Conservation (phyloP, 2,888 invertebrate species). For the Plutella xylostella region DNA sequence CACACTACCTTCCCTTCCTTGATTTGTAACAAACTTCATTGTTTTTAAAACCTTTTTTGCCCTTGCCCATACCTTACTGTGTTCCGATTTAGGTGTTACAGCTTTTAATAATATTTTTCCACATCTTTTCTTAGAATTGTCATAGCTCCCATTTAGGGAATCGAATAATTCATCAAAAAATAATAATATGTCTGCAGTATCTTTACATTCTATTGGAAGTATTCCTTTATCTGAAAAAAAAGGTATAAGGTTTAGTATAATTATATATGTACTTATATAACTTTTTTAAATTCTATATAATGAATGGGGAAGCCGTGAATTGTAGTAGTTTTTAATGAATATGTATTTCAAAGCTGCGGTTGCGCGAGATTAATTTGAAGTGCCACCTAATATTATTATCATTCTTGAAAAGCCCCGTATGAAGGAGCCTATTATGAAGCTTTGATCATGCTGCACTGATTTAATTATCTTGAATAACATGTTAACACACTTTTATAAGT, state of each 20-base stretch:
- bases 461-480: too few species aligned
- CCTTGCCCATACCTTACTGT: background rate
- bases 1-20: background rate
- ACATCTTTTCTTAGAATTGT: background rate
- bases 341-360: too few species aligned
- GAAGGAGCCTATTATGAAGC: too few species aligned
- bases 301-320: too few species aligned
- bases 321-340: too few species aligned
- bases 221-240: slow-evolving; percentile 3
- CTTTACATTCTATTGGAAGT: background rate
- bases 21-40: background rate
- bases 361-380: too few species aligned
- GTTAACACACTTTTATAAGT: too few species aligned
- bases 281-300: background rate
- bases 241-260: background rate
- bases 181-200: background rate
- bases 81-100: background rate
- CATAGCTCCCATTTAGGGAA: background rate
- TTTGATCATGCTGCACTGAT: too few species aligned
- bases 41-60: background rate
- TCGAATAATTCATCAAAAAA: slow-evolving; percentile 1
- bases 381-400: background rate
- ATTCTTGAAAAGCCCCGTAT: background rate
- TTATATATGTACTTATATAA: background rate
- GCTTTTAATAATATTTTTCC: background rate